Percentiles rank a stretch among this genome's conserved stretches.
These are phyloP conservation scores for Cyclophora albipunctata DNA, from an alignment of 2,888 invertebrate species.

Conservation along the genomic window DNA sequence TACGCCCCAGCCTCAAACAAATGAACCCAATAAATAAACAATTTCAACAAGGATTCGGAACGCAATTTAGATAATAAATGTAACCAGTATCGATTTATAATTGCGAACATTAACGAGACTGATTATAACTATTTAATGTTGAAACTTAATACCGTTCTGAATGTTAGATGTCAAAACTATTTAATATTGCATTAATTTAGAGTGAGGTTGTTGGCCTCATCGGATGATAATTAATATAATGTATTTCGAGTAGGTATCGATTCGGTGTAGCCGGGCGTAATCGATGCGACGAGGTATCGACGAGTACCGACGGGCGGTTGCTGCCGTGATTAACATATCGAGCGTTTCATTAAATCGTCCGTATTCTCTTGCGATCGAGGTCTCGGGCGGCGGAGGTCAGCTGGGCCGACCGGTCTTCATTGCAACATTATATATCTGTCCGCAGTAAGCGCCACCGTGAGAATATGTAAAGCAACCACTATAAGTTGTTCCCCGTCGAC, in stretches of 20 bases:
- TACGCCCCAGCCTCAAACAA: not conserved
- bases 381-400: slow-evolving; percentile 35
- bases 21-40: no score
- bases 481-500: slow-evolving; percentile 29
- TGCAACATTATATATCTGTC: slow-evolving; percentile 56
- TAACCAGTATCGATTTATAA: slow-evolving; percentile 2
- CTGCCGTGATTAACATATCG: slow-evolving; percentile 36
- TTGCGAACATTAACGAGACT: slow-evolving; percentile 6
- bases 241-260: slow-evolving; percentile 29
- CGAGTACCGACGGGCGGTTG: slow-evolving; percentile 26
- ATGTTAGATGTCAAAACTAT: slow-evolving; percentile 2
- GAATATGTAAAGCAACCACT: slow-evolving; percentile 45
- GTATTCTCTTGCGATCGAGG: slow-evolving; percentile 47
- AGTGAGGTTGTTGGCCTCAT: slow-evolving; percentile 33
- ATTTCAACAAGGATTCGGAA: not conserved
- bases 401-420: slow-evolving; percentile 56
- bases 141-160: not conserved
- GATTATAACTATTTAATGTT: not conserved
- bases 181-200: slow-evolving; percentile 7
- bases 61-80: not conserved
- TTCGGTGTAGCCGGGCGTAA: slow-evolving; percentile 35
- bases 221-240: slow-evolving; percentile 30
- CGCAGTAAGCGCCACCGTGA: slow-evolving; percentile 66
- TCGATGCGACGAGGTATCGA: slow-evolving; percentile 34
- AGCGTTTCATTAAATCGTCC: slow-evolving; percentile 36